These are phyloP conservation scores for Thunnus albacares DNA, from an alignment of 2,797 vertebrate genomes.

Conservation along the genomic window DNA sequence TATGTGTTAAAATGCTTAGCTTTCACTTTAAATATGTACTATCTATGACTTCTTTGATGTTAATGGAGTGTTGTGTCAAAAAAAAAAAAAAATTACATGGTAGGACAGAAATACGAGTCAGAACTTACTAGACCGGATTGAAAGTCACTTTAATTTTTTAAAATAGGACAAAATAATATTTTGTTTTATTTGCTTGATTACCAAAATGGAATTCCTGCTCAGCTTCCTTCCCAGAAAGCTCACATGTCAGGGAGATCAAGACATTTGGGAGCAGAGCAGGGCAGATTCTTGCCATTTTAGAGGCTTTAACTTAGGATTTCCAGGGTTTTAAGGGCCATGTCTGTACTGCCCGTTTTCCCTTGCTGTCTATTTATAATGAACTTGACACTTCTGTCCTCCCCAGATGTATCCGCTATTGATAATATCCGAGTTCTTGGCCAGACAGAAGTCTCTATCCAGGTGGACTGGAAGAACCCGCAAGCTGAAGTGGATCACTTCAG, in stretches of 20 bases:
- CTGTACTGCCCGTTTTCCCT: constrained; percentile 33
- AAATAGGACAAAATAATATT: neutral
- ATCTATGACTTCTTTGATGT: neutral
- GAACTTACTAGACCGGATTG: no score
- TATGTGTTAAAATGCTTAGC: neutral
- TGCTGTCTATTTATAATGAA: constrained; percentile 5
- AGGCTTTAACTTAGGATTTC: constrained; percentile 30
- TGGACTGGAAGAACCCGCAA: constrained; percentile 92
- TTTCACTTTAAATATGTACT: neutral
- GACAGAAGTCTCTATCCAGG: constrained; percentile 89
- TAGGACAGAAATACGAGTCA: neutral
- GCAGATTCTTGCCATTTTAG: constrained; percentile 47
- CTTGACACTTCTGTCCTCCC: constrained; percentile 33
- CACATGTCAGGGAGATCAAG: constrained; percentile 29
- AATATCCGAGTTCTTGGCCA: constrained; percentile 88
- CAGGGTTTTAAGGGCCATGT: constrained; percentile 32
- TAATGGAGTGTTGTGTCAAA: neutral
- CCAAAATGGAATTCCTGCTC: constrained; percentile 21
- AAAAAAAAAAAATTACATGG: neutral
- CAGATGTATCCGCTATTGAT: constrained; percentile 83
- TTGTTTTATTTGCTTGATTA: constrained; percentile 6
- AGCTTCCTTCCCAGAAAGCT: neutral
- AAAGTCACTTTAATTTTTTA: neutral
- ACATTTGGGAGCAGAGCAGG: constrained; percentile 3
- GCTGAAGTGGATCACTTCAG: constrained; percentile 89